Percentiles rank a stretch among this genome's conserved stretches.
Evolutionary conservation across 2,797 vertebrate genomes (phyloP).

Genomic region (Vespertilio murinus): DNA sequence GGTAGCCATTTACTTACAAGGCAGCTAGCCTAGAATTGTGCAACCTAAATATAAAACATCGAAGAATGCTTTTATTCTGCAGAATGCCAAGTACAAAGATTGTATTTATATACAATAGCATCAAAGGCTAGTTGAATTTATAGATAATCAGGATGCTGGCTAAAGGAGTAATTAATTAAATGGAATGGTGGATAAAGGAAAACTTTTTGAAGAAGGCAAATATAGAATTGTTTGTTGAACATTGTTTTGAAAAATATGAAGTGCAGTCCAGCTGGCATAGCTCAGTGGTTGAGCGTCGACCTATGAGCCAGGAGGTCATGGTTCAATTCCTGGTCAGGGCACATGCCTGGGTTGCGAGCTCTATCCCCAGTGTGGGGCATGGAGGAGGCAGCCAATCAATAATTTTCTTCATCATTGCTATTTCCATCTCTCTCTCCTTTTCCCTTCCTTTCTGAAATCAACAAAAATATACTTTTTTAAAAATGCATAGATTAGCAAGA

Average conservation of each 20-base stretch:
- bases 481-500: not conserved
- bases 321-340: no score
- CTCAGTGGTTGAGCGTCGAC: no score
- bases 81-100: not conserved
- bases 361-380: no score
- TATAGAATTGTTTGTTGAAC: constrained; percentile 14
- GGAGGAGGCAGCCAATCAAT: no score
- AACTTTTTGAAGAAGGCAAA: constrained; percentile 33
- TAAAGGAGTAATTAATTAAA: not conserved
- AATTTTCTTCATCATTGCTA: no score
- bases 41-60: not conserved
- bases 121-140: not conserved
- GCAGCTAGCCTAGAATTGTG: not conserved
- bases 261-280: no score
- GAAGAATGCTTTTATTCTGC: not conserved
- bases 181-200: not conserved
- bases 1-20: not conserved
- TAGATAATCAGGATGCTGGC: not conserved
- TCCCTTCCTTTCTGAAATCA: no score
- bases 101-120: not conserved
- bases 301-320: no score
- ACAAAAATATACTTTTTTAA: no score
- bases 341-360: no score
- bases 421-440: no score
- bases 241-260: constrained; percentile 35